Evolutionary conservation across 2,797 vertebrate species (phyloP).

Genomic region (Eptatretus atami): DNA sequence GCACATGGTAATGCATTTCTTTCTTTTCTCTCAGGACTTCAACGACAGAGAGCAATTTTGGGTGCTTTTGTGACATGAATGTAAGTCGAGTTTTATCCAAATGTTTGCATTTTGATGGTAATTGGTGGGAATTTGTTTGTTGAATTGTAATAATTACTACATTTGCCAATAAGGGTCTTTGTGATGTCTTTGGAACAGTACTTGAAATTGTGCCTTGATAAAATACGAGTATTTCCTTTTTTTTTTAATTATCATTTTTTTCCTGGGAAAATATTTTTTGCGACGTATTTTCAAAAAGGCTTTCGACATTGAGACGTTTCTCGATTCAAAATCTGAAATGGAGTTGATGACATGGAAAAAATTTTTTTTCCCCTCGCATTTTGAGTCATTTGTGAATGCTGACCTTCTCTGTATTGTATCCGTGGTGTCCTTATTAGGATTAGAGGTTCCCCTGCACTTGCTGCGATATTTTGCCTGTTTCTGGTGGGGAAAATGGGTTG

Average conservation of each 20-base stretch:
- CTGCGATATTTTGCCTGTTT: conserved; percentile 86
- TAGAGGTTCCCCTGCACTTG: conserved; percentile 85
- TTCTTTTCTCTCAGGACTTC: conserved; percentile 34
- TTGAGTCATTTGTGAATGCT: too few relatives aligned
- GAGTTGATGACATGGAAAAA: too few relatives aligned
- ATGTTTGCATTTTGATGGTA: neutral
- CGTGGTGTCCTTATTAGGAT: conserved; percentile 22
- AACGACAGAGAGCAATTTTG: conserved; percentile 90
- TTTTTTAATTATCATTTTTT: neutral
- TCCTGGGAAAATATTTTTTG: neutral
- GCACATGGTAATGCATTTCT: too few relatives aligned
- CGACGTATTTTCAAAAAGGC: too few relatives aligned
- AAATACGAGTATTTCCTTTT: neutral
- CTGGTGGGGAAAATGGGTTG: conserved; percentile 84
- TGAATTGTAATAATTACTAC: conserved; percentile 9
- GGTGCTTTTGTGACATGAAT: conserved; percentile 99
- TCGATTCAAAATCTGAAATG: too few relatives aligned
- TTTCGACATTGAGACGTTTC: too few relatives aligned
- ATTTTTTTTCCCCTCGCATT: too few relatives aligned
- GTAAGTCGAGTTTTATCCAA: conserved; percentile 24
- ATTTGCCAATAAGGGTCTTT: neutral
- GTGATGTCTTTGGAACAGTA: neutral
- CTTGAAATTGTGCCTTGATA: neutral
- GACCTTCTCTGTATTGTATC: too few relatives aligned
- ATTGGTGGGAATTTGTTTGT: conserved; percentile 6